A percentile compares a stretch with the other conserved stretches of the same genome.
Evolutionary conservation across 2,888 invertebrate genomes (phyloP).

Genomic region (Sicus ferrugineus): DNA sequence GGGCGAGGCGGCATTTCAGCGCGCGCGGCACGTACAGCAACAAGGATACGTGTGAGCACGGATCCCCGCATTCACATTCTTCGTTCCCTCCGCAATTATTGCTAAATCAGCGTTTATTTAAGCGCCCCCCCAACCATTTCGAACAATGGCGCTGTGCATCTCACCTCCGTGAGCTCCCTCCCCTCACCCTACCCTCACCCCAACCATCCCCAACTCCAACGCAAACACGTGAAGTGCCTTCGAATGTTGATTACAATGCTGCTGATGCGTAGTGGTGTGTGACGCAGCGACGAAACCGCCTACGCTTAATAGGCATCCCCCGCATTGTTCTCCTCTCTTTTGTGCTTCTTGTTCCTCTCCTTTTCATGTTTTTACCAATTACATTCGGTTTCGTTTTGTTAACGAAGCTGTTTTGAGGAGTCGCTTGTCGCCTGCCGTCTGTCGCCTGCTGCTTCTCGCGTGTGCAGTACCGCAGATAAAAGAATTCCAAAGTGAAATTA

Average conservation of each 20-base stretch:
- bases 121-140: background rate
- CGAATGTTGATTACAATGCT: constrained; percentile 12
- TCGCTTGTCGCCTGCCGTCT: background rate
- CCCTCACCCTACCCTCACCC: background rate
- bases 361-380: background rate
- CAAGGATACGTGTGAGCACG: background rate
- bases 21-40: background rate
- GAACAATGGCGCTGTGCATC: background rate
- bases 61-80: background rate
- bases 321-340: background rate
- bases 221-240: background rate
- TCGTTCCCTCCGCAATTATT: constrained; percentile 21
- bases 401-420: background rate
- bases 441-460: background rate
- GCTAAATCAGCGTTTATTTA: constrained; percentile 29
- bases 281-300: constrained; percentile 14
- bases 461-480: background rate
- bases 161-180: background rate
- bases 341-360: background rate
- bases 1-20: background rate
- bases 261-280: constrained; percentile 15
- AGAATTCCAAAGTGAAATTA: background rate
- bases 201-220: background rate
- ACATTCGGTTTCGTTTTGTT: background rate
- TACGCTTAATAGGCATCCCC: background rate